Conservation (phyloP, 1,140 invertebrate genomes). For the Gonatopus flavifemur region DNA sequence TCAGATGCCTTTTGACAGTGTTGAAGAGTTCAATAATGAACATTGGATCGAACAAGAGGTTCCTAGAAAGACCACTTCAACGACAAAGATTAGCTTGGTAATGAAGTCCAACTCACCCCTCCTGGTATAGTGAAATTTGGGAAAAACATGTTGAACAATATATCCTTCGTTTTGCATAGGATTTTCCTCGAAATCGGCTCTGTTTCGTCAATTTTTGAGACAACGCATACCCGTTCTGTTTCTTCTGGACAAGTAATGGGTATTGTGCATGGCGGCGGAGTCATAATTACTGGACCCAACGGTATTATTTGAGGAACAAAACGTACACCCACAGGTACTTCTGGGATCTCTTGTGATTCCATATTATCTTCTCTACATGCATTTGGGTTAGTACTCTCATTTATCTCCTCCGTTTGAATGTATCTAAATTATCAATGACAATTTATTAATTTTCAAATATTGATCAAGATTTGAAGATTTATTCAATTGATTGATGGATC, state of each 20-base stretch:
- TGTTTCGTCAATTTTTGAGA: constrained; percentile 15
- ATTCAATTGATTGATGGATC: too few species aligned
- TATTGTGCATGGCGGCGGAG: constrained; percentile 29
- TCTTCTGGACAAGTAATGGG: constrained; percentile 21
- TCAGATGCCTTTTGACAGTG: too few species aligned
- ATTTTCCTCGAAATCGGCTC: constrained; percentile 27
- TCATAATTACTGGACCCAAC: constrained; percentile 47
- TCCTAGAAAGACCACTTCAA: too few species aligned
- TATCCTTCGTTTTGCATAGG: constrained; percentile 36
- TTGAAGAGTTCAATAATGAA: too few species aligned
- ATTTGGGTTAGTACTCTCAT: constrained; percentile 11
- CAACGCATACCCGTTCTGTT: constrained; percentile 18
- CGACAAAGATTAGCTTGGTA: too few species aligned
- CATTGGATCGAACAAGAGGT: too few species aligned
- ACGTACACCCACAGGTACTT: constrained; percentile 17
- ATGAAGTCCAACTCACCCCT: too few species aligned
- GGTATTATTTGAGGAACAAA: constrained; percentile 39
- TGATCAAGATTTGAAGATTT: too few species aligned
- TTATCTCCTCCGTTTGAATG: constrained; percentile 30
- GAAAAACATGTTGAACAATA: constrained; percentile 46
- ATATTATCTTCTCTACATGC: background rate
- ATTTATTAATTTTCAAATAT: too few species aligned
- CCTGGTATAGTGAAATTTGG: constrained; percentile 23
- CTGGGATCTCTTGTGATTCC: constrained; percentile 16
- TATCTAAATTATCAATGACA: too few species aligned